phyloP scores from a whole-genome alignment of 2,113 vertebrate genomes.

The Sturnus vulgaris region DNA sequence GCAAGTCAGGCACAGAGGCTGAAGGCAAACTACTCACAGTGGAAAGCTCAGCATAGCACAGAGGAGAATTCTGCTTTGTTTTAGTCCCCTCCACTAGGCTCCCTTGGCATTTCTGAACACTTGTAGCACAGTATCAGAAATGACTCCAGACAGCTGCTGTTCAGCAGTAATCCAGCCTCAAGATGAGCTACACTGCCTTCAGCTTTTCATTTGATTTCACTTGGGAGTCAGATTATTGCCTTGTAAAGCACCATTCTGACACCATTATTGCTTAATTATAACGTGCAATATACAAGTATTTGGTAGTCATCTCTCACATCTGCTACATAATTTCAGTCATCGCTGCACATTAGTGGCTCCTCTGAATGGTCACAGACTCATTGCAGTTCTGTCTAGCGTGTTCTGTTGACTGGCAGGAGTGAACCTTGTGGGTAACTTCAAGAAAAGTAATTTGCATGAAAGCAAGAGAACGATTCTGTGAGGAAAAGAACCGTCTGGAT shows the following conservation, averaged over 20 bases:
- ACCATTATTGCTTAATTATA: conserved; percentile 52
- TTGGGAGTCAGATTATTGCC: conserved; percentile 48
- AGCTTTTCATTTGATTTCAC: conserved; percentile 49
- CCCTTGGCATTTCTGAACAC: not conserved
- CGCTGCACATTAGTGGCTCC: not conserved
- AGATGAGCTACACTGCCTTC: conserved; percentile 20
- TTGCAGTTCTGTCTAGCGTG: not conserved
- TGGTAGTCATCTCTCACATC: conserved; percentile 20
- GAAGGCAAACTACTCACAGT: not conserved
- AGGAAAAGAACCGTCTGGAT: not conserved
- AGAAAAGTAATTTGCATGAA: not conserved
- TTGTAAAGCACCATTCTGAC: conserved; percentile 46
- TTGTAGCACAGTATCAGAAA: not conserved
- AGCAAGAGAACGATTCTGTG: not conserved
- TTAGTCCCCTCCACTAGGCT: not conserved
- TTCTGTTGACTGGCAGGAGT: not conserved
- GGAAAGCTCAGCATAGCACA: not conserved
- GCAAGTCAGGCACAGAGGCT: not conserved
- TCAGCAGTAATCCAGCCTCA: conserved; percentile 3
- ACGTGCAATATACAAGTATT: not conserved
- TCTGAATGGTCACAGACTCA: not conserved
- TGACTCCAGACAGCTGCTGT: conserved; percentile 16
- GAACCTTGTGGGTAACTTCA: not conserved
- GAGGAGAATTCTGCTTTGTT: not conserved
- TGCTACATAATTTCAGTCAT: conserved; percentile 22